Conservation (phyloP, 2,888 invertebrate species). For the Morpho achilles region DNA sequence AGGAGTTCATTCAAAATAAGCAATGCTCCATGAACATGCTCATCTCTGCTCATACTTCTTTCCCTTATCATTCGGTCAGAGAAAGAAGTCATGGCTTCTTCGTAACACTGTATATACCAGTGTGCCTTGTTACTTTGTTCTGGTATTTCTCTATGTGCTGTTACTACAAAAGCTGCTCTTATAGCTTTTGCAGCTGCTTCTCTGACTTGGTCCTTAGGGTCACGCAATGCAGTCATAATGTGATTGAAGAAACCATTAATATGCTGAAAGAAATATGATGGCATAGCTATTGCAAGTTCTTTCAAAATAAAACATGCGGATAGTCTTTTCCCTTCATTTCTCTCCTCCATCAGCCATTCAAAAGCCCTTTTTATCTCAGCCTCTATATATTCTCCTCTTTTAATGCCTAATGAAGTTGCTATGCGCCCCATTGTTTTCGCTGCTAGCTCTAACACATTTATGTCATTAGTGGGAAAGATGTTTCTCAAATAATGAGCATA, state of each 20-base stretch:
- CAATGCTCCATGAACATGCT: conserved; percentile 94
- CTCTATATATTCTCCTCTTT: conserved; percentile 96
- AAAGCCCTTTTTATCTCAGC: conserved; percentile 96
- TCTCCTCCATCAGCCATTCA: conserved; percentile 95
- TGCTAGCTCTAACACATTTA: conserved; percentile 94
- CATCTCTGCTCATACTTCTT: conserved; percentile 89
- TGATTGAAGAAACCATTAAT: conserved; percentile 94
- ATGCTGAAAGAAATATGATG: conserved; percentile 97
- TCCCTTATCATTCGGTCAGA: conserved; percentile 76
- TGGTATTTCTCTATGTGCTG: conserved; percentile 94
- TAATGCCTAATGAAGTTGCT: conserved; percentile 92
- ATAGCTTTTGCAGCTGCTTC: conserved; percentile 96
- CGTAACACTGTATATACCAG: conserved; percentile 96
- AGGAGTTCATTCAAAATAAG: conserved; percentile 96
- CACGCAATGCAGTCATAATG: conserved; percentile 93
- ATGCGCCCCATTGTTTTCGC: conserved; percentile 96
- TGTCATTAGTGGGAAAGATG: conserved; percentile 92
- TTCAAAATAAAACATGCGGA: conserved; percentile 94
- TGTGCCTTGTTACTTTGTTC: conserved; percentile 92
- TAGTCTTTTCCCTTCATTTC: conserved; percentile 93
- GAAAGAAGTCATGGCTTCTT: conserved; percentile 90
- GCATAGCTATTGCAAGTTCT: conserved; percentile 97
- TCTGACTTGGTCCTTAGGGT: conserved; percentile 93
- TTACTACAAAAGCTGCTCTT: conserved; percentile 94
- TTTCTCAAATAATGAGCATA: conserved; percentile 95